Percentiles rank a stretch among this genome's conserved stretches.
These are phyloP conservation scores for Drosophila santomea DNA, from an alignment of 1,140 invertebrate species.

Conservation along the genomic window DNA sequence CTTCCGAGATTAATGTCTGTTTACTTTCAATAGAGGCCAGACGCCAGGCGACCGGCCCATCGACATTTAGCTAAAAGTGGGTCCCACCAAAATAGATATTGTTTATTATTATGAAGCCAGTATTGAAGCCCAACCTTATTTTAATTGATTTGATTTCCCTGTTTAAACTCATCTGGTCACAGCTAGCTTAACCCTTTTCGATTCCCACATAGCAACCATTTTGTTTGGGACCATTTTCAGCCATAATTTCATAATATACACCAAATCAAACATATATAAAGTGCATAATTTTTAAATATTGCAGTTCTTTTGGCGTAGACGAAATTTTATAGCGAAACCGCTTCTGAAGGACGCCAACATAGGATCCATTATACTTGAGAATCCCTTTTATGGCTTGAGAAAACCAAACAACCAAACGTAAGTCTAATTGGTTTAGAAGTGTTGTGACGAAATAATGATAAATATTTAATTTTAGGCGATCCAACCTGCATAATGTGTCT, in stretches of 20 bases:
- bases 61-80: constrained; percentile 28
- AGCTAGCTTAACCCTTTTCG: neutral
- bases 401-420: constrained; percentile 97
- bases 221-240: constrained; percentile 14
- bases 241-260: neutral
- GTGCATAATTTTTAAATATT: constrained; percentile 65
- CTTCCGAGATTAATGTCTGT: constrained; percentile 24
- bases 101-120: neutral
- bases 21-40: constrained; percentile 39
- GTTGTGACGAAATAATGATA: neutral
- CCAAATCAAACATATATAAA: neutral
- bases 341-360: constrained; percentile 95
- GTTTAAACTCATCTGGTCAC: neutral
- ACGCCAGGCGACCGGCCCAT: constrained; percentile 30
- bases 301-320: constrained; percentile 96
- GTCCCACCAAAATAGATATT: constrained; percentile 14
- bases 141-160: neutral
- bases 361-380: constrained; percentile 97
- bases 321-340: constrained; percentile 93
- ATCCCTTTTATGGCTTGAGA: constrained; percentile 97
- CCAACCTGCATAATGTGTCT: constrained; percentile 96
- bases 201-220: neutral
- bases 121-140: neutral
- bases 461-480: constrained; percentile 88
- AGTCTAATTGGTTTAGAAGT: constrained; percentile 52